Evolutionary conservation across 2,888 invertebrate genomes (phyloP), one percentile per base, ranked within the genome.

Genomic region (Bhutanitis thaidina): DNA sequence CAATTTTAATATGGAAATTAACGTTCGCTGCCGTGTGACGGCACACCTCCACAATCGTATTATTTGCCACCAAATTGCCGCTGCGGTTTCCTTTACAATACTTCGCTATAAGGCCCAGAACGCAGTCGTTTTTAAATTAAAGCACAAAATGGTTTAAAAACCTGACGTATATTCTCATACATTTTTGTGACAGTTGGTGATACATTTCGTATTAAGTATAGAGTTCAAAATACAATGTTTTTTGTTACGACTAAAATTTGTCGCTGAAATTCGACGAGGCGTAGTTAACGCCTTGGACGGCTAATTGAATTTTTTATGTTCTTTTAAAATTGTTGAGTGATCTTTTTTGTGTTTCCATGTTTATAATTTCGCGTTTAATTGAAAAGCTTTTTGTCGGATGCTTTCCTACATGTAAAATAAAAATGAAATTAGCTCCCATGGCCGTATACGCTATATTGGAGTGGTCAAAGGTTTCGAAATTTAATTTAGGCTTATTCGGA

Each of bases 1-100:
- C 82, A 84, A 82, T 87, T 88, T 88, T 89, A 89, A 89, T 88
- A 89, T 89, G 89, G 88, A 89, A 89, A 89, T 89, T 89, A 89
- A 86, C 83, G 81, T 77, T 84, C 76, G 71, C 74, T 71, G 74
- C 80, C 80, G 83, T 78, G 81, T 78, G 81, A 70, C 79, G 71
- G 67, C 74, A 73, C 79, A 81, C 79, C 75, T 81, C 69, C 58
- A 64, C 80, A 72, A 74, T 64, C 65, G 67, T 73, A 76, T 73
- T 67, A 71, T 72, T 74, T 71, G 64, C 65, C 67, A 56, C 54
- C 56, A 57, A 58, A 61, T 61, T 53, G 43, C 45, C 60, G 55
- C 56, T 53, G 58, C 57, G 61, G 56, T 52, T 55, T 53, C 56
- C 45, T 61, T 54, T 58, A 60, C 57, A 56, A 55, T 53, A 58